These are phyloP conservation scores for Stegodyphus mimosarum DNA, from an alignment of 1,140 invertebrate genomes.

Conservation along the genomic window DNA sequence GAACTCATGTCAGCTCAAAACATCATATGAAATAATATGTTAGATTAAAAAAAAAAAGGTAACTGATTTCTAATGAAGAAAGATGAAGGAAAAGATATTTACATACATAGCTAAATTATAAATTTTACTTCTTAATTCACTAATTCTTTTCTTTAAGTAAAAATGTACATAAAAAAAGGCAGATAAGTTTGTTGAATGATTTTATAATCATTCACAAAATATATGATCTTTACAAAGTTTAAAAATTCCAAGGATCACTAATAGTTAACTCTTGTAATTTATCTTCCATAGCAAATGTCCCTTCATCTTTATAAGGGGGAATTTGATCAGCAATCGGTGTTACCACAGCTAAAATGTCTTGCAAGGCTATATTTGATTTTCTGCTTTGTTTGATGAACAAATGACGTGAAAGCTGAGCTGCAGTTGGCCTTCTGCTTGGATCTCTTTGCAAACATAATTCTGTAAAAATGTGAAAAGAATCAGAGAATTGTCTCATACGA, in stretches of 20 bases:
- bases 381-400: constrained; percentile 77
- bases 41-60: too few relatives aligned
- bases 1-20: too few relatives aligned
- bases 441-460: constrained; percentile 78
- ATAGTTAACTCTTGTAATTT: constrained; percentile 43
- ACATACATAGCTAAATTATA: too few relatives aligned
- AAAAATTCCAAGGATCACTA: constrained; percentile 48
- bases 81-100: too few relatives aligned
- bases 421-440: constrained; percentile 72
- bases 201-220: background rate
- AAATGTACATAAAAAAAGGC: too few relatives aligned
- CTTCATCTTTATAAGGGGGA: constrained; percentile 19
- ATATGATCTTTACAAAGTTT: background rate
- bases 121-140: too few relatives aligned
- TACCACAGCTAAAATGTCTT: constrained; percentile 71
- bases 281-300: constrained; percentile 14
- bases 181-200: background rate
- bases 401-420: constrained; percentile 74
- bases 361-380: constrained; percentile 65
- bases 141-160: too few relatives aligned
- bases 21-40: too few relatives aligned
- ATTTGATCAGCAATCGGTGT: constrained; percentile 69
- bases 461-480: constrained; percentile 80
- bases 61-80: too few relatives aligned
- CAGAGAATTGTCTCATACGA: constrained; percentile 74